phyloP scores from a whole-genome alignment of 2,797 vertebrate species.

The Distichodus sexfasciatus region DNA sequence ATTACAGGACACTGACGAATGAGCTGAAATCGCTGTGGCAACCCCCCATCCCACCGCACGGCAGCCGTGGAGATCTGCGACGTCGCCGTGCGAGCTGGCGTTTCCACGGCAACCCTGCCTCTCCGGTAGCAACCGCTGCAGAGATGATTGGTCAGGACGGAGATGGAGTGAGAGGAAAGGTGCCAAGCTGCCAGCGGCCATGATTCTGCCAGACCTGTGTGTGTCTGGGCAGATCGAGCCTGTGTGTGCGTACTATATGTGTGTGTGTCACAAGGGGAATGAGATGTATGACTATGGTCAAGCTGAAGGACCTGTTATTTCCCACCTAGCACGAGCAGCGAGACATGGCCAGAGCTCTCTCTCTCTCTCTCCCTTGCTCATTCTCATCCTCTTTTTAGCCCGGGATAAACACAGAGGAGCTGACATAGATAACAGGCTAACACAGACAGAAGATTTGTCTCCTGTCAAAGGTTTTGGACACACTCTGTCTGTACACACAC shows the following conservation, averaged over 20 bases:
- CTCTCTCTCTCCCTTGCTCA: background rate
- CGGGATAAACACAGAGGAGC: constrained; percentile 6
- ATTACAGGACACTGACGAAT: constrained; percentile 33
- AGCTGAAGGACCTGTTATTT: background rate
- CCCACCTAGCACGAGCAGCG: background rate
- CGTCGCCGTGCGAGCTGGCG: constrained; percentile 20
- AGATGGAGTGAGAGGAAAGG: background rate
- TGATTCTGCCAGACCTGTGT: constrained; percentile 6
- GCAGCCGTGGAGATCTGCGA: constrained; percentile 28
- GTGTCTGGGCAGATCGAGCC: background rate
- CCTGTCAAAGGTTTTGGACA: background rate
- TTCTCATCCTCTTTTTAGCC: constrained; percentile 1
- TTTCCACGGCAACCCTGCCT: constrained; percentile 47
- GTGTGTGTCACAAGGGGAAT: background rate
- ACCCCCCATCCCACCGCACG: constrained; percentile 3
- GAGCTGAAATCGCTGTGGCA: constrained; percentile 21
- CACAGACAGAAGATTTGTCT: background rate
- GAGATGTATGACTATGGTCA: background rate
- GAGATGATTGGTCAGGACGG: constrained; percentile 30
- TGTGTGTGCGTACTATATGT: constrained; percentile 5
- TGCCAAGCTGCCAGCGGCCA: constrained; percentile 1
- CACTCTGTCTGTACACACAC: too few species aligned
- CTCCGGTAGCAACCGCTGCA: constrained; percentile 27
- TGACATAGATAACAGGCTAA: constrained; percentile 11
- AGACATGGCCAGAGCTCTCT: background rate